Percentiles rank a stretch among this genome's conserved stretches.
phyloP scores from a whole-genome alignment of 2,888 invertebrate genomes.

The Scaptomyza cyrtandrae region DNA sequence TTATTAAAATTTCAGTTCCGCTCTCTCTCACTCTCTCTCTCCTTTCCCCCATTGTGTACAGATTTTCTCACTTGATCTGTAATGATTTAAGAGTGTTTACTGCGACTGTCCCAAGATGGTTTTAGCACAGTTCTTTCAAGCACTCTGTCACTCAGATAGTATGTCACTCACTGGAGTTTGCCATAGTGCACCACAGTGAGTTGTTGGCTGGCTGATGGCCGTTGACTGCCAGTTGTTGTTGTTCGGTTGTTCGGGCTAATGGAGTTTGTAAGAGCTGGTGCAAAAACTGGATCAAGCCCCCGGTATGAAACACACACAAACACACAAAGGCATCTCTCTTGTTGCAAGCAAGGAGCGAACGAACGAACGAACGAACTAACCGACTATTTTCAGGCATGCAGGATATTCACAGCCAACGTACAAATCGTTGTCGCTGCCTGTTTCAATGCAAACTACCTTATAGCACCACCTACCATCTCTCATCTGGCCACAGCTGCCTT shows the following conservation, averaged over 20 bases:
- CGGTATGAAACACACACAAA: constrained; percentile 35
- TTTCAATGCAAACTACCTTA: constrained; percentile 36
- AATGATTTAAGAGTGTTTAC: constrained; percentile 10
- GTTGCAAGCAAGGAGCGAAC: constrained; percentile 3
- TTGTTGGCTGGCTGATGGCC: constrained; percentile 27
- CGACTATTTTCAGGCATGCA: constrained; percentile 46
- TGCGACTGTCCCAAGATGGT: constrained; percentile 17
- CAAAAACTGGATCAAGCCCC: constrained; percentile 67
- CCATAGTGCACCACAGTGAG: constrained; percentile 38
- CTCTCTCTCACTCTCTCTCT: too few species aligned
- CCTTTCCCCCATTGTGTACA: too few species aligned
- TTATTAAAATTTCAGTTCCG: background rate
- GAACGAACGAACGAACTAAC: constrained; percentile 1
- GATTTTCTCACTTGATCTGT: constrained; percentile 6
- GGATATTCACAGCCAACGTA: constrained; percentile 63
- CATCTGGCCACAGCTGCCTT: background rate
- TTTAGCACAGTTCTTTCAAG: background rate
- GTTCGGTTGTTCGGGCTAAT: constrained; percentile 53
- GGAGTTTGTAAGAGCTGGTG: constrained; percentile 60
- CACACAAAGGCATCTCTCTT: constrained; percentile 55
- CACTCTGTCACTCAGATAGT: constrained; percentile 31
- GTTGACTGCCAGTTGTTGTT: background rate
- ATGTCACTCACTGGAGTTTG: constrained; percentile 34
- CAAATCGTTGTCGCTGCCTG: constrained; percentile 60
- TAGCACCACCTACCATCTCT: background rate